A percentile compares a stretch with the other conserved stretches of the same genome.
These are phyloP conservation scores for Drosophila albomicans DNA, from an alignment of 1,140 invertebrate species.

Conservation along the genomic window DNA sequence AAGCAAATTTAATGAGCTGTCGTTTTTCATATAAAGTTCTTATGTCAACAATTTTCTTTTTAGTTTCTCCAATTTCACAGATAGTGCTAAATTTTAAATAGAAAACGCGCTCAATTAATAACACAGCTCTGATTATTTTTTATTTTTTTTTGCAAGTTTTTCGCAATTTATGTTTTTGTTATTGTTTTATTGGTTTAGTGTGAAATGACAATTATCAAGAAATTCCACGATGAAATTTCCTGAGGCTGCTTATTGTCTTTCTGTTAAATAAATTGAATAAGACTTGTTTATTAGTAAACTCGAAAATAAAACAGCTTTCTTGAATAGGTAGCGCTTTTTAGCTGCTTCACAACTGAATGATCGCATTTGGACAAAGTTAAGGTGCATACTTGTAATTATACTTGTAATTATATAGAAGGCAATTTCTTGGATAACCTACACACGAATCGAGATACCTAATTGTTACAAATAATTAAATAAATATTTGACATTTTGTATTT, in stretches of 20 bases:
- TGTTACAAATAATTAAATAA: slow-evolving; percentile 38
- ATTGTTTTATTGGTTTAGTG: slow-evolving; percentile 10
- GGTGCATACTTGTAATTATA: slow-evolving; percentile 56
- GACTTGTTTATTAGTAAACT: slow-evolving; percentile 8
- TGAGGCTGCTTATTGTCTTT: slow-evolving; percentile 69
- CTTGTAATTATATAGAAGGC: slow-evolving; percentile 47
- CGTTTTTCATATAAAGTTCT: slow-evolving; percentile 50
- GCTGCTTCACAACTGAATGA: slow-evolving; percentile 15
- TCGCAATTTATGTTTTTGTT: background rate
- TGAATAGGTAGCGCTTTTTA: slow-evolving; percentile 8
- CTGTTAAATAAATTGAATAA: slow-evolving; percentile 47
- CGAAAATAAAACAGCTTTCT: background rate
- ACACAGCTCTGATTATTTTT: slow-evolving; percentile 74
- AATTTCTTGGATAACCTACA: slow-evolving; percentile 66
- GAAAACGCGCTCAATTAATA: slow-evolving; percentile 67
- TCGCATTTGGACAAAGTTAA: slow-evolving; percentile 17
- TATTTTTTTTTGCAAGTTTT: slow-evolving; percentile 7
- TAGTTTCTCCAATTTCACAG: slow-evolving; percentile 8
- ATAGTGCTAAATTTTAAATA: slow-evolving; percentile 54
- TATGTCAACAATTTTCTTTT: slow-evolving; percentile 36
- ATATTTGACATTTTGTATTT: background rate
- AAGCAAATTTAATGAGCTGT: slow-evolving; percentile 51
- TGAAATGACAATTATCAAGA: slow-evolving; percentile 76
- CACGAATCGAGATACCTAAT: slow-evolving; percentile 43
- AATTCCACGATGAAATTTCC: slow-evolving; percentile 20